Conservation (phyloP, 2,113 vertebrate genomes). For the Bubo blakistoni region DNA sequence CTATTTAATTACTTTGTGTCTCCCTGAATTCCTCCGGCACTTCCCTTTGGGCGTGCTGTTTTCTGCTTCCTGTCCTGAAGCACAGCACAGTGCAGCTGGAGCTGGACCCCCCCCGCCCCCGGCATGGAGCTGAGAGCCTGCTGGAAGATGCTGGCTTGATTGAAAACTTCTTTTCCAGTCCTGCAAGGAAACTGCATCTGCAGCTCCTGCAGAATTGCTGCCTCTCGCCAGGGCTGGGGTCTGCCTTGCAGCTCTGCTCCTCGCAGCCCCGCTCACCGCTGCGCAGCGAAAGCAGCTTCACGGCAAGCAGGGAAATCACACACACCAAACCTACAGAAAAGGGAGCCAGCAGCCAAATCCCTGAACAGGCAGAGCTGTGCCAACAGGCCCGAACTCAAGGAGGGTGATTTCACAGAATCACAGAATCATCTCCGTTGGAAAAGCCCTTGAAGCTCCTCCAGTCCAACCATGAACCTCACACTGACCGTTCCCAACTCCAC, state of each 20-base stretch:
- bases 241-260: not conserved
- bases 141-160: not conserved
- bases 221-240: not conserved
- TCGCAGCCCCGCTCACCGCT: not conserved
- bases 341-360: too few species aligned
- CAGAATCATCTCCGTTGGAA: too few species aligned
- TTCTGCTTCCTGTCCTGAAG: not conserved
- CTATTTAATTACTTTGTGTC: not conserved
- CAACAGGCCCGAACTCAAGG: too few species aligned
- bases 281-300: not conserved
- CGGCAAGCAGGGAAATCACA: not conserved
- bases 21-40: not conserved
- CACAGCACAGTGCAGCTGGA: not conserved
- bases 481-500: too few species aligned
- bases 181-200: not conserved
- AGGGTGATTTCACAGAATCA: too few species aligned
- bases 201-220: not conserved
- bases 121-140: not conserved
- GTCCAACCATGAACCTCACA: too few species aligned
- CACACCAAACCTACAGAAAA: not conserved
- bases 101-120: rapidly evolving
- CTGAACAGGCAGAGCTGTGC: too few species aligned
- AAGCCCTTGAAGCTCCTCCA: too few species aligned
- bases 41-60: not conserved
- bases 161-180: not conserved